Base-by-base conservation (phyloP, 2,797 vertebrate genomes). In the Melanotaenia boesemani region DNA sequence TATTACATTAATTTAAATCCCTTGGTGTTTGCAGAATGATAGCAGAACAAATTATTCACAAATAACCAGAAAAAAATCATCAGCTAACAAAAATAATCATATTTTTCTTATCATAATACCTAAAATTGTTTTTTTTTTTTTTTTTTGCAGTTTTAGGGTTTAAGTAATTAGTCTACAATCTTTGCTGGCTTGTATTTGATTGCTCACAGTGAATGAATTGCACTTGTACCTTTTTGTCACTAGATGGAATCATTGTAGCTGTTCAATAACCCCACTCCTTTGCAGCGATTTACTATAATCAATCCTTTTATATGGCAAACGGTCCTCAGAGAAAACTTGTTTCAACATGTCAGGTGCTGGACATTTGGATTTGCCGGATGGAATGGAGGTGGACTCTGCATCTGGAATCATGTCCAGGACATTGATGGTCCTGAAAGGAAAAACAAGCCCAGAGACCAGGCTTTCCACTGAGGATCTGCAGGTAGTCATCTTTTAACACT, bases 401-500 rank as follows among this genome's bases (percentile, higher is more conserved):
- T 88, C 84, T 11, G 74, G 67, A 36, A 85, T 98, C 63, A 85
- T 84, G 0, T 30, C 88, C 76, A 94, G 91, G 52, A 89, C 94
- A 1, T 86, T 97, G 5, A 86, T 90, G 68, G 87, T 90, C 28
- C 89, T 99, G 48, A 95, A 94, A 88, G 94, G 95, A 61, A 99
- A 96, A 91, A 90, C 93, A 1, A 94, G 91, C 11, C 97, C 97
- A 30, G 96, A 98, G 89, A 96, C 97, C 74, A 95, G 96, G 83
- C 89, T 99, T 32, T 96, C 96, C 68, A 97, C 95, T 59, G 91
- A 92, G 60, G 96, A 97, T 59, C 92, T 99, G 36, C 96, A 98
- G 96, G 98, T 98, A 91, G 15, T 64, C 11, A 4, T 13, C 8
- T 54, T 26, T 24, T 10, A 64, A 16, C 20, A 10, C 67, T 36